These are phyloP conservation scores for Rhodinocichla rosea DNA, from an alignment of 2,113 vertebrate species.

Conservation along the genomic window DNA sequence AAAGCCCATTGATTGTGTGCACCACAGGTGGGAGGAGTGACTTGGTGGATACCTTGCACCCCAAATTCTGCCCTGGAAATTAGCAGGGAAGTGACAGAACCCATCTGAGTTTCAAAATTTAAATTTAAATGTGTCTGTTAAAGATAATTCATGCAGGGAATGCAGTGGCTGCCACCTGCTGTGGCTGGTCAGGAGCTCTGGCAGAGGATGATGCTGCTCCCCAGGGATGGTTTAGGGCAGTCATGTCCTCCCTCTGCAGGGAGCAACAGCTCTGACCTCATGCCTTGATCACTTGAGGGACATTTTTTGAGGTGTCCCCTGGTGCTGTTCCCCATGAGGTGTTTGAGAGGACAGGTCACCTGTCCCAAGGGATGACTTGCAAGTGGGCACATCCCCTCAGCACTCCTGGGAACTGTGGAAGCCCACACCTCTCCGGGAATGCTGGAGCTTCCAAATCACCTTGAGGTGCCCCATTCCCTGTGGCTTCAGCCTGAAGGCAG, in stretches of 20 bases:
- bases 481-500: background rate
- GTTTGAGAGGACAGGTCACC: rapidly evolving
- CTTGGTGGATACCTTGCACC: background rate
- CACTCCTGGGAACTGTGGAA: background rate
- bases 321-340: background rate
- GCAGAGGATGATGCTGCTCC: background rate
- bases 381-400: background rate
- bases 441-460: background rate
- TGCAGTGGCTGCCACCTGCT: background rate
- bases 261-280: background rate
- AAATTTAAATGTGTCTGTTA: background rate
- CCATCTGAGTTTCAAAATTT: background rate
- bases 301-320: background rate
- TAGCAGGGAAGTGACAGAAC: background rate
- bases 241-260: background rate
- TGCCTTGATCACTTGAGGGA: background rate
- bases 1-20: background rate
- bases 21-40: background rate
- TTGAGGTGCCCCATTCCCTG: background rate
- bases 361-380: too few species aligned
- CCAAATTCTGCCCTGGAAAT: background rate
- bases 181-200: background rate
- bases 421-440: rapidly evolving
- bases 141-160: background rate
- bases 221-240: background rate